Evolutionary conservation across 1,140 invertebrate genomes (phyloP).

Genomic region (Leptinotarsa texana): DNA sequence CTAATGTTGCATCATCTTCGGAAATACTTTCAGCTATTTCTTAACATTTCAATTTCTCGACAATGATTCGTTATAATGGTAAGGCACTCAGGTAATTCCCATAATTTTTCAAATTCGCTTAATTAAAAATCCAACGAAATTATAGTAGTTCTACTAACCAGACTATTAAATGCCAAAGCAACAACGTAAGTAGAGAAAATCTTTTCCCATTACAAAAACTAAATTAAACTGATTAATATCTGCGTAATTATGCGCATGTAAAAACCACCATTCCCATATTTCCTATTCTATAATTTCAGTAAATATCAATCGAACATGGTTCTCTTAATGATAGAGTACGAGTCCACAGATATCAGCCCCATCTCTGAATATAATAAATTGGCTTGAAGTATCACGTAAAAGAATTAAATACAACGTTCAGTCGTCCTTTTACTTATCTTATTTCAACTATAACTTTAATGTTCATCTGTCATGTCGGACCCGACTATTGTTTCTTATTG

Average conservation of each 20-base stretch:
- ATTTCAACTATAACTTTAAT: conserved; percentile 54
- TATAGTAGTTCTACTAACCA: conserved; percentile 11
- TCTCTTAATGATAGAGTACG: conserved; percentile 40
- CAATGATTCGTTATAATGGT: background rate
- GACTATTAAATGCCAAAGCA: conserved; percentile 7
- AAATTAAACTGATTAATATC: conserved; percentile 28
- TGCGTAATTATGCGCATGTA: conserved; percentile 6
- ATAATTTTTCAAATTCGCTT: background rate
- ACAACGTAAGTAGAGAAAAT: conserved; percentile 18
- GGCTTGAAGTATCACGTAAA: conserved; percentile 54
- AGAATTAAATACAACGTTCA: conserved; percentile 55
- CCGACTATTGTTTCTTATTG: conserved; percentile 24
- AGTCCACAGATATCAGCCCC: conserved; percentile 20
- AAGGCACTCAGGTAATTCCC: background rate
- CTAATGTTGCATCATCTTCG: background rate
- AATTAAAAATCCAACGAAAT: background rate
- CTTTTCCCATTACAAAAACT: conserved; percentile 8
- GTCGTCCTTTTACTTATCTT: conserved; percentile 55
- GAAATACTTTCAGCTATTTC: background rate
- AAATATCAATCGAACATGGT: conserved; percentile 40
- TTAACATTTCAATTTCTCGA: background rate
- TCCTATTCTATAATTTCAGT: conserved; percentile 42
- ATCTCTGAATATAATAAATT: conserved; percentile 52
- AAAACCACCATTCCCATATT: conserved; percentile 12
- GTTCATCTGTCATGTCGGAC: conserved; percentile 45